These are phyloP conservation scores for Trogon melanurus DNA, from an alignment of 2,113 vertebrate genomes.

Conservation along the genomic window DNA sequence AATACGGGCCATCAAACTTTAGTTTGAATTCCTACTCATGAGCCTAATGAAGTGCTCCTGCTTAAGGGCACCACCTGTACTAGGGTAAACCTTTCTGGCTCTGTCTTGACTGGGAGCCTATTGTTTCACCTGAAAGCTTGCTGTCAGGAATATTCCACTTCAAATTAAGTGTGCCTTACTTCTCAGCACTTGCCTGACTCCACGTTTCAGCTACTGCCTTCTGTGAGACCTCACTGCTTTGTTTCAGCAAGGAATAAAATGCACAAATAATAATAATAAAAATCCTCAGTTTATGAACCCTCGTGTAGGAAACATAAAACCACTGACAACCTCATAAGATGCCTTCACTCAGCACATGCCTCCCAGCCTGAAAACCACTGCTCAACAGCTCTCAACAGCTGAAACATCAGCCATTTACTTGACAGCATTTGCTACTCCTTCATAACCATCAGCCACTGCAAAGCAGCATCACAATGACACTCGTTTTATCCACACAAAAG, in stretches of 20 bases:
- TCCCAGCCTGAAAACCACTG: background rate
- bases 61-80: background rate
- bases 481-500: background rate
- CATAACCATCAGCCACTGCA: background rate
- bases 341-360: background rate
- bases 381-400: background rate
- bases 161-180: background rate
- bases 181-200: background rate
- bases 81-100: background rate
- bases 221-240: background rate
- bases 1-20: background rate
- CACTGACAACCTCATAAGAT: background rate
- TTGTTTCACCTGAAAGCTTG: background rate
- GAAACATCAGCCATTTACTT: background rate
- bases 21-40: background rate
- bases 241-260: background rate
- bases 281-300: background rate
- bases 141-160: background rate
- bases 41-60: background rate
- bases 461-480: background rate
- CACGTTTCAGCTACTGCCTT: background rate
- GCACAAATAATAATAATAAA: background rate
- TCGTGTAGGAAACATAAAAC: background rate
- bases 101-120: background rate
- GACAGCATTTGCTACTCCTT: background rate